Base-by-base conservation (phyloP, 2,888 invertebrate species). In the Rhyacophila evoluta region DNA sequence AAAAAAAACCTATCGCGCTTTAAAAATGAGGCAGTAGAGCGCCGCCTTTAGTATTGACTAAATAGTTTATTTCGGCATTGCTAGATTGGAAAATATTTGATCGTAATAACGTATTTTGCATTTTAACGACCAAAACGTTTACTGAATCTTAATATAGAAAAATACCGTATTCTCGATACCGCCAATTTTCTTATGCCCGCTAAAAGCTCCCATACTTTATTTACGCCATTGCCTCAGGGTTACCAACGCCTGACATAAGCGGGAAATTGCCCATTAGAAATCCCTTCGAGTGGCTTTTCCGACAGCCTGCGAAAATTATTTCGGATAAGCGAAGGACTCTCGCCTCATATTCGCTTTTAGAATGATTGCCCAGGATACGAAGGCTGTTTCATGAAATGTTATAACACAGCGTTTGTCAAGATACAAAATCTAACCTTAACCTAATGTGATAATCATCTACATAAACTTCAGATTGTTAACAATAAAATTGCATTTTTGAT, bases 231-330 rank as follows among this genome's bases (percentile, higher is more conserved):
- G 55, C 55, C 55, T 15, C 55, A 55, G 55, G 55, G 55, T 55
- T 55, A 19, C 55, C 55, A 55, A 55, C 55, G 10, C 19, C 55
- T 55, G 55, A 55, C 55, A 55, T 55, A 19, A 33, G 55, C 55
- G 55, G 55, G 19, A 55, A 55, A 55, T 55, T 55, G 55, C 55
- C 55, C 55, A 55, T 55, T 55, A 55, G 25, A 55, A 55, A 55
- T 55, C 55, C 55, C 8, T 55, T 55, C 55, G 15, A 55, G 19
- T 55, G 55, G 15, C 55, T 10, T 55, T 55, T 55, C 55, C 15
- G 55, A 55, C 55, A 55, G 55, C 55, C 55, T 55, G 55, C 19
- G 55, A 55, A 55, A 55, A 55, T 55, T 55, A 55, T 55, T 55
- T 55, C 55, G 55, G 55, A 55, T 25, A 55, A 55, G 55, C 19